Conservation (phyloP, 2,888 invertebrate genomes). For the Nymphalis c-album region DNA sequence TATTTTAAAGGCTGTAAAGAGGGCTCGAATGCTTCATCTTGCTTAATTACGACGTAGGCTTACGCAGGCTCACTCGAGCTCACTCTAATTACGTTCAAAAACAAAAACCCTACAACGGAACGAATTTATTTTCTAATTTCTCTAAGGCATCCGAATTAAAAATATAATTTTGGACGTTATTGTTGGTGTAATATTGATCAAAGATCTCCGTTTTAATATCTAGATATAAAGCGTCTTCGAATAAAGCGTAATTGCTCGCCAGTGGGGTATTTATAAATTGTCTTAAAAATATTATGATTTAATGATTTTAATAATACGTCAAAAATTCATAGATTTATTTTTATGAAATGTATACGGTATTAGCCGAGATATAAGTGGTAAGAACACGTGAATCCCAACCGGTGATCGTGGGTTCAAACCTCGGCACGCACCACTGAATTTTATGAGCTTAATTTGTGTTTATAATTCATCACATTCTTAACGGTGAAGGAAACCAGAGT, state of each 20-base stretch:
- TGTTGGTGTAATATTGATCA: slow-evolving; percentile 54
- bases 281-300: too few relatives aligned
- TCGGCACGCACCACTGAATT: too few relatives aligned
- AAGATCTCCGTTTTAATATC: slow-evolving; percentile 33
- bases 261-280: not conserved
- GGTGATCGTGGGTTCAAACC: too few relatives aligned
- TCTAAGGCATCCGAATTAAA: slow-evolving; percentile 64
- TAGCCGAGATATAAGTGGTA: too few relatives aligned
- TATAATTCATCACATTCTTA: too few relatives aligned
- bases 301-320: too few relatives aligned
- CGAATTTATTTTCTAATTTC: slow-evolving; percentile 74
- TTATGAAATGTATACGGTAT: too few relatives aligned
- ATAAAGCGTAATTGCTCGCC: not conserved
- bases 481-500: too few relatives aligned
- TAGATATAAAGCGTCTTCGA: not conserved
- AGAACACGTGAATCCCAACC: too few relatives aligned
- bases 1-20: slow-evolving; percentile 65
- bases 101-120: slow-evolving; percentile 68
- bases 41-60: slow-evolving; percentile 71
- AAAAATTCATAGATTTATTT: too few relatives aligned
- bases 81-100: slow-evolving; percentile 75
- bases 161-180: slow-evolving; percentile 41
- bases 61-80: slow-evolving; percentile 57
- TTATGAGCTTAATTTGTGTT: too few relatives aligned
- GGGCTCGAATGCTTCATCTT: slow-evolving; percentile 63